Base-by-base conservation (phyloP, 1,140 invertebrate species). In the Eumeta japonica region DNA sequence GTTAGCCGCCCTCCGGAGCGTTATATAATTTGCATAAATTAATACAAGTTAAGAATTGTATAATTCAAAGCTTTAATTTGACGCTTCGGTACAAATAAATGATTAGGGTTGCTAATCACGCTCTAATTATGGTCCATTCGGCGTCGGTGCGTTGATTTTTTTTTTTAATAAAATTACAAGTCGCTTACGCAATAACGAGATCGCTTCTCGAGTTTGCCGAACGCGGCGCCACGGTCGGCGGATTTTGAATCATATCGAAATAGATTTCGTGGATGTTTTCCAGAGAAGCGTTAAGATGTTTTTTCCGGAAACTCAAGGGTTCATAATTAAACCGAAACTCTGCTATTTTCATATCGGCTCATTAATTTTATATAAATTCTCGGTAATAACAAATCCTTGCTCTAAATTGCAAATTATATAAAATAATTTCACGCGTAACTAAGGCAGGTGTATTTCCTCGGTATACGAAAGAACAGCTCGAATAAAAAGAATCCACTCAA, bases 361-460 rank as follows among this genome's bases (percentile, higher is more conserved):
- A n/a, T 24, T 24, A 24, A 7, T 24, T 24, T 24, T 24, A 24
- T n/a, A 24, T 24, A 24, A 24, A 24, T 24, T 24, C n/a, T 24
- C n/a, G 20, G 13, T 30, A 11, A 30, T 9, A 30, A 13, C 12
- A 10, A 30, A 10, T 30, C 7, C 28, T 30, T 30, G 20, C 20
- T 24, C 20, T 30, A 30, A 10, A 30, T 30, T 10, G 5, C 12
- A 7, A 24, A 24, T 24, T n/a, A 5, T 7, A 24, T 24, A 24
- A 24, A 24, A 24, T 24, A 7, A n/a, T 24, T 5, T n/a, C 5
- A 24, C n/a, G 5, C 5, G 29, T 44, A 44, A 48, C 19, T 41
- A 37, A 46, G 50, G 60, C 64, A 68, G 67, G 64, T 72, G 66
- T 53, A 62, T 43, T 33, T 50, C 41, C 58, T 58, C 55, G 57